A percentile compares a stretch with the other conserved stretches of the same genome.
These are phyloP conservation scores for Geophilus truncorum DNA, from an alignment of 2,888 invertebrate genomes.

Conservation along the genomic window DNA sequence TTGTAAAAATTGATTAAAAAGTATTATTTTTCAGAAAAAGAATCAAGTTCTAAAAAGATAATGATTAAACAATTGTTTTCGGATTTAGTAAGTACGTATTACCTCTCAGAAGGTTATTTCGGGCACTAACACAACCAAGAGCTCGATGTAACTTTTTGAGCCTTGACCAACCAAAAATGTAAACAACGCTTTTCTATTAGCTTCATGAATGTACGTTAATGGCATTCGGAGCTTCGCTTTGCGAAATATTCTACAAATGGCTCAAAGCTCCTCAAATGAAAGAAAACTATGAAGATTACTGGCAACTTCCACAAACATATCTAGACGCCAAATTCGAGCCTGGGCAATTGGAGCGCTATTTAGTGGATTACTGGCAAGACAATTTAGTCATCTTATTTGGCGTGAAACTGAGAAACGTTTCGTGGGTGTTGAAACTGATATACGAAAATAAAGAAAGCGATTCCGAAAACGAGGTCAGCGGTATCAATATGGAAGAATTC, in stretches of 20 bases:
- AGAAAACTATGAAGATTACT: neutral
- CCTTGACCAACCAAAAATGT: neutral
- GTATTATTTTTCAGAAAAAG: neutral
- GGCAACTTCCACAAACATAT: neutral
- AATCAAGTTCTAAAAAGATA: neutral
- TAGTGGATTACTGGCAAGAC: neutral
- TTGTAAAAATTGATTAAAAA: too few relatives aligned
- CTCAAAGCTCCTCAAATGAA: neutral
- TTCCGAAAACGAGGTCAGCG: neutral
- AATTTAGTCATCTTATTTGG: neutral
- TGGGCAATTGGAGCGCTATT: neutral
- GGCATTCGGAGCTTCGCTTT: neutral
- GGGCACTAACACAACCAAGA: too few relatives aligned
- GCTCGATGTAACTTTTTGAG: too few relatives aligned
- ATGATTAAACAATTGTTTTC: neutral
- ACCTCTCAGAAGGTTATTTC: too few relatives aligned
- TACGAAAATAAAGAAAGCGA: neutral
- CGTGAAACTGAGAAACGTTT: neutral
- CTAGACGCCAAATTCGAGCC: neutral
- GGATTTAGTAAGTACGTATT: neutral
- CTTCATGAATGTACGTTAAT: neutral
- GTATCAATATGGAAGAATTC: neutral
- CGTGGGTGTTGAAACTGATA: neutral
- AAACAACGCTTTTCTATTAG: neutral
- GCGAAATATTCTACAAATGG: neutral